Evolutionary conservation across 1,140 invertebrate species (phyloP).

Genomic region (Venturia canescens): DNA sequence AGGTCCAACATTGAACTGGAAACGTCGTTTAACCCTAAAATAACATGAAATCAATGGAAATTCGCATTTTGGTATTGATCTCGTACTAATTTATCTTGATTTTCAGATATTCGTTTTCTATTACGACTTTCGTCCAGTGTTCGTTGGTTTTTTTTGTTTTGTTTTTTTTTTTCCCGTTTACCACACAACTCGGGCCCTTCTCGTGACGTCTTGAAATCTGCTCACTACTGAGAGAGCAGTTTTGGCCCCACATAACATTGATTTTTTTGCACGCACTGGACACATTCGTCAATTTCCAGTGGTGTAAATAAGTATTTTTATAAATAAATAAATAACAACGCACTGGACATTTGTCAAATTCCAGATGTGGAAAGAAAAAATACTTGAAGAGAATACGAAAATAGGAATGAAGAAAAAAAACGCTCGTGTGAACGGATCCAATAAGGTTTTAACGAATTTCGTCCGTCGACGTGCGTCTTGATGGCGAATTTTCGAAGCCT

Average conservation of each 20-base stretch:
- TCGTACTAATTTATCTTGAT: conserved; percentile 9
- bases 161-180: conserved; percentile 7
- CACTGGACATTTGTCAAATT: background rate
- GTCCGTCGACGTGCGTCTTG: too few relatives aligned
- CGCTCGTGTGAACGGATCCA: background rate
- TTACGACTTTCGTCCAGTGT: background rate
- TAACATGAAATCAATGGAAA: conserved; percentile 25
- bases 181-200: background rate
- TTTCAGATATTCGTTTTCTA: conserved; percentile 46
- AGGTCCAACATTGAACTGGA: conserved; percentile 49
- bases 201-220: background rate
- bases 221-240: conserved; percentile 30
- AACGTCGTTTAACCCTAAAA: conserved; percentile 48
- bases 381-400: background rate
- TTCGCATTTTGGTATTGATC: too few relatives aligned
- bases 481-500: too few relatives aligned
- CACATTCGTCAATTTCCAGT: background rate
- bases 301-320: background rate
- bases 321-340: too few relatives aligned
- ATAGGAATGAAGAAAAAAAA: background rate
- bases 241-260: conserved; percentile 17
- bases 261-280: conserved; percentile 13
- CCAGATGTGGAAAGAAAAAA: background rate
- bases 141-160: conserved; percentile 29
- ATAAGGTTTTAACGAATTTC: background rate